These are phyloP conservation scores for Caenorhabditis becei DNA, from an alignment of 2,888 invertebrate species.

Conservation along the genomic window DNA sequence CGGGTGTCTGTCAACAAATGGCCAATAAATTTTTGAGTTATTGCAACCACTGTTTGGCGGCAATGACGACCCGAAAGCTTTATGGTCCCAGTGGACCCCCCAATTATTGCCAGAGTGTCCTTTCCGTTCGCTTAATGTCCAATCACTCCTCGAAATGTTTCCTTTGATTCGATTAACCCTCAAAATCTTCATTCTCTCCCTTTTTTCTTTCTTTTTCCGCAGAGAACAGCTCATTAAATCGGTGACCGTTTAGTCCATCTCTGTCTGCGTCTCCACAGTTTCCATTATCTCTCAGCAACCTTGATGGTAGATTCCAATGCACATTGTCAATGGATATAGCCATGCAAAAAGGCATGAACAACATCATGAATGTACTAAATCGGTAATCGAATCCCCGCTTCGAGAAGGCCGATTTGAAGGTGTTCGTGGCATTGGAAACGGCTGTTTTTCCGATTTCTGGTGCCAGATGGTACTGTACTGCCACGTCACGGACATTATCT, in stretches of 20 bases:
- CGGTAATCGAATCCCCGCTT: constrained; percentile 48
- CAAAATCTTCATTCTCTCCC: constrained; percentile 6
- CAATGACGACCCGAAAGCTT: constrained; percentile 35
- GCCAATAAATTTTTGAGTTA: constrained; percentile 55
- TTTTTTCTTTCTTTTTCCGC: constrained; percentile 16
- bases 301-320: constrained; percentile 28
- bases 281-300: constrained; percentile 31
- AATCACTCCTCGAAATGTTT: constrained; percentile 37
- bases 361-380: constrained; percentile 53
- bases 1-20: constrained; percentile 58
- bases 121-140: constrained; percentile 44
- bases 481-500: too few species aligned
- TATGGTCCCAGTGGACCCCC: constrained; percentile 54
- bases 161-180: constrained; percentile 43
- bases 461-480: constrained; percentile 31
- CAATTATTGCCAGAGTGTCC: constrained; percentile 25
- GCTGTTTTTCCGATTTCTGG: constrained; percentile 35
- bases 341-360: constrained; percentile 39
- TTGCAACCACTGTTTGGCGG: constrained; percentile 54
- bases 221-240: constrained; percentile 55
- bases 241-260: constrained; percentile 43
- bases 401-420: constrained; percentile 16
- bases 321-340: constrained; percentile 46
- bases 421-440: constrained; percentile 38
- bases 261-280: constrained; percentile 24